Evolutionary conservation across 2,113 vertebrate species (phyloP), one percentile per base, ranked within the genome.

Genomic region (Petrocephalus microphthalmus): DNA sequence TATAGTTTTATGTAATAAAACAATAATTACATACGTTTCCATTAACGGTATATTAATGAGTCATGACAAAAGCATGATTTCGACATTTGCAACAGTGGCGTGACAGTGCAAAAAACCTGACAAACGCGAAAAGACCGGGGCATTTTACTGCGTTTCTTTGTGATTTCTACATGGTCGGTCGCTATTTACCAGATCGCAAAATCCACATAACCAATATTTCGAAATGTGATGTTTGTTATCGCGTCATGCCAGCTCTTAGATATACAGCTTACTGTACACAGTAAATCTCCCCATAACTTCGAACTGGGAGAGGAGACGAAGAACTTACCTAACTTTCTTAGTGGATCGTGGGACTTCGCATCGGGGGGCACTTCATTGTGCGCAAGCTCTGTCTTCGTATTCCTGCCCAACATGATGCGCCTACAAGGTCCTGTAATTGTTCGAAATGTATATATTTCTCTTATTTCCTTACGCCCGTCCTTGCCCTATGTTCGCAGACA

Each of bases 311-410:
- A 49, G 42, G 45, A 45, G n/a, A 83, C n/a, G 8, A 47, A 20
- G 2, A 83, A 15, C 90, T 89, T 91, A 96, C 95, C 95, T 37
- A 96, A 90, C 67, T 93, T 94, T 82, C 90, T 92, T 25, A 96
- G 90, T 0, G 94, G 93, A 47, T 96, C 93, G 49, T 94, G 94
- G 88, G 92, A 88, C 86, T 94, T 94, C 0, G 87, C 37, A 52
- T 91, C 88, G 88, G 93, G 92, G 87, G 91, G 93, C 91, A 92
- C 90, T 78, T 91, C 90, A 88, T 91, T 92, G 60, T 92, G 33
- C 74, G 8, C 47, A 11, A 88, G 7, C 0, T 47, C 84, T 17
- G 86, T 29, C 88, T 92, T 94, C 89, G 92, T 92, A 78, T 84
- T 91, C 87, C 78, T 91, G 37, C 94, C 91, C 91, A 94, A 64